Evolutionary conservation across 2,888 invertebrate species (phyloP).

Genomic region (Agrochola macilenta): DNA sequence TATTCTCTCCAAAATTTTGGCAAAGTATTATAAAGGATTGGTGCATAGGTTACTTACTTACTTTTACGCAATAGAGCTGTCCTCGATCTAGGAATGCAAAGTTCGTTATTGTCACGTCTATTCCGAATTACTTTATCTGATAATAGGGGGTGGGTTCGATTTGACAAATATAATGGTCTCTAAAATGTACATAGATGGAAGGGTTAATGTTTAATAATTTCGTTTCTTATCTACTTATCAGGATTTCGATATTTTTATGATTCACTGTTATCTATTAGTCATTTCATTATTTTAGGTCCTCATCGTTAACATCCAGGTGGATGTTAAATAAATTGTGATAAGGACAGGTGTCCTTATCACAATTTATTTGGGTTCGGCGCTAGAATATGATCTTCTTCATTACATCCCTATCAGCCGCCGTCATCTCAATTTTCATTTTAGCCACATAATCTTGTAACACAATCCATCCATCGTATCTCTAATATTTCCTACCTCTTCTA

Average conservation of each 20-base stretch:
- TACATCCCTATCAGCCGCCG: not conserved
- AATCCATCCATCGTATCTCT: not conserved
- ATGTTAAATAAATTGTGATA: too few relatives aligned
- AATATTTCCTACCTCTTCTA: not conserved
- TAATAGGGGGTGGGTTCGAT: too few relatives aligned
- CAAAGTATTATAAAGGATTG: too few relatives aligned
- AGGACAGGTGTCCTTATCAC: too few relatives aligned
- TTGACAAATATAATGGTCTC: too few relatives aligned
- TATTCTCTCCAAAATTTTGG: too few relatives aligned
- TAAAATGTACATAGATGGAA: too few relatives aligned
- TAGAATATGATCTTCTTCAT: not conserved
- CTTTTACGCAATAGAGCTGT: too few relatives aligned
- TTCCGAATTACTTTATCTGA: too few relatives aligned
- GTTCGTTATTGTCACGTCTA: too few relatives aligned
- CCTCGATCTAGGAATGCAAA: too few relatives aligned
- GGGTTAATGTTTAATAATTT: not conserved
- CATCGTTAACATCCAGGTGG: not conserved
- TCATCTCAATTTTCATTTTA: not conserved
- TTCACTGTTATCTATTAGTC: conserved; percentile 11
- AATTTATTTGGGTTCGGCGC: not conserved
- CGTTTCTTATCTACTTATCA: conserved; percentile 6
- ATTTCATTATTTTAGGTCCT: not conserved
- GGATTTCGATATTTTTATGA: conserved; percentile 2
- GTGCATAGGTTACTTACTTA: too few relatives aligned
- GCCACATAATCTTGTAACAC: not conserved